A percentile compares a stretch with the other conserved stretches of the same genome.
Conservation (phyloP, 2,797 vertebrate species). For the Graptemys geographica region DNA sequence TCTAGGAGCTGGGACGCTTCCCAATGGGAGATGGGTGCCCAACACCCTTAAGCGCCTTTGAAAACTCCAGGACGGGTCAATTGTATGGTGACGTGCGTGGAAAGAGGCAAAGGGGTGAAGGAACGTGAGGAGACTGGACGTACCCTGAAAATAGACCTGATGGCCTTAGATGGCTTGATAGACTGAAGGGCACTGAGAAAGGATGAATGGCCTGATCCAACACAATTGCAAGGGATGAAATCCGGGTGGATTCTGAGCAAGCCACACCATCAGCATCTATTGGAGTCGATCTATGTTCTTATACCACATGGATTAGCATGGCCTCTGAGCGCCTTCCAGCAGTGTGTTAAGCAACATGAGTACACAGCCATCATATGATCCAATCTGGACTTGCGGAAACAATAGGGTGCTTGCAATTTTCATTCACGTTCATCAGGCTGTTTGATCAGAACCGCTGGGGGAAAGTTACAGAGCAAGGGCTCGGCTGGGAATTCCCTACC, state of each 20-base stretch:
- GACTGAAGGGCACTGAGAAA: neutral
- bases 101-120: neutral
- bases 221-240: neutral
- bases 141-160: neutral
- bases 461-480: neutral
- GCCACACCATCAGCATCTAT: neutral
- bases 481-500: accelerated
- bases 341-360: neutral
- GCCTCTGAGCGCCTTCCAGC: neutral
- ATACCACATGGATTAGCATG: neutral
- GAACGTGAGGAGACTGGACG: neutral
- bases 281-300: accelerated
- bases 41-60: too few species aligned
- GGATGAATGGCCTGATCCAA: accelerated
- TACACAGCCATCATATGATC: neutral
- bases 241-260: neutral
- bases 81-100: too few species aligned
- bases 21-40: too few species aligned
- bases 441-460: neutral
- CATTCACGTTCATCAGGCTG: neutral
- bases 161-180: neutral
- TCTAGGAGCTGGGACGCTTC: too few species aligned
- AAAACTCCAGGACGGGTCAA: too few species aligned
- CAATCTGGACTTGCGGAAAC: neutral
- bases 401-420: neutral